Evolutionary conservation across 2,888 invertebrate genomes (phyloP).

Genomic region (Scelioninae gen. 1): DNA sequence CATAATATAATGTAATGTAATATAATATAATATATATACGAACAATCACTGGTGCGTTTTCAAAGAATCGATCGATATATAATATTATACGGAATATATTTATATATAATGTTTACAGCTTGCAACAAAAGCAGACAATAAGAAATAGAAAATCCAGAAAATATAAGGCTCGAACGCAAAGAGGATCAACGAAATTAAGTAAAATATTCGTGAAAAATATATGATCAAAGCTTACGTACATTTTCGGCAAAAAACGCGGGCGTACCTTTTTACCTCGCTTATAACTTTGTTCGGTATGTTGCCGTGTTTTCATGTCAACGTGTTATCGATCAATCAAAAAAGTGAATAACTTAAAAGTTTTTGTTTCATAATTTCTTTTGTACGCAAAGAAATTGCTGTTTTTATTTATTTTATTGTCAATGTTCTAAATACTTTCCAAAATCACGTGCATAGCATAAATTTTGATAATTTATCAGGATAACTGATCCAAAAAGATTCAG

Average conservation of each 20-base stretch:
- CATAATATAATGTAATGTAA: conserved; percentile 43
- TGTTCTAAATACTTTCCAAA: too few species aligned
- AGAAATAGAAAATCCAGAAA: conserved; percentile 65
- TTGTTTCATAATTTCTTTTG: neutral
- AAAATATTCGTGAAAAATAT: conserved; percentile 52
- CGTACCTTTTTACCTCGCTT: conserved; percentile 61
- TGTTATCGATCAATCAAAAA: conserved; percentile 6
- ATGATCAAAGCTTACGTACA: conserved; percentile 74
- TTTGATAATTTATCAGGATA: too few species aligned
- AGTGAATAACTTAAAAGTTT: conserved; percentile 1
- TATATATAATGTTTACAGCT: conserved; percentile 70
- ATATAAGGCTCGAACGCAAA: conserved; percentile 72
- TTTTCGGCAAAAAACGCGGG: conserved; percentile 53
- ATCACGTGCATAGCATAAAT: too few species aligned
- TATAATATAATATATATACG: conserved; percentile 58
- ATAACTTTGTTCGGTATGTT: conserved; percentile 31
- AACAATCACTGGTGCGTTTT: conserved; percentile 65
- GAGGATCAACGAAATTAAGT: conserved; percentile 69
- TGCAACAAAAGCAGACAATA: conserved; percentile 73
- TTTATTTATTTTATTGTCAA: too few species aligned
- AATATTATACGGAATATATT: conserved; percentile 42
- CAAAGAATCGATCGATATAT: conserved; percentile 45
- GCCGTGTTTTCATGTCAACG: conserved; percentile 28
- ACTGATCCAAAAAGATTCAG: too few species aligned
- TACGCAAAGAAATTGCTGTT: neutral